phyloP scores from a whole-genome alignment of 1,140 invertebrate species.

The Octopus sinensis region DNA sequence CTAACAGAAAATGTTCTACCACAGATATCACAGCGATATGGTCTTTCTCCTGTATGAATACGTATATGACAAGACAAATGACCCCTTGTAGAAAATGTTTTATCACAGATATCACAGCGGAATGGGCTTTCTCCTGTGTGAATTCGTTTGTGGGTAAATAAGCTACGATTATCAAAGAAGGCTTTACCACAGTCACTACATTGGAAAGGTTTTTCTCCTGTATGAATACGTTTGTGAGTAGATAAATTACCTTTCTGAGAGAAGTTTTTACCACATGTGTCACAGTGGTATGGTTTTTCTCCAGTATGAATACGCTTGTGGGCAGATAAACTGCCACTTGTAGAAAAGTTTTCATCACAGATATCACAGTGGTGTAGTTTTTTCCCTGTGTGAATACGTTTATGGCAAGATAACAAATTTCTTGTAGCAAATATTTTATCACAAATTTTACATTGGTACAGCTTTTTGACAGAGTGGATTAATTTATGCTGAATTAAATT shows the following conservation, averaged over 20 bases:
- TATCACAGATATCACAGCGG: conserved; percentile 15
- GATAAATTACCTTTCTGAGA: not conserved
- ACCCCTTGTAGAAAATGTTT: not conserved
- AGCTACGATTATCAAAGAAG: not conserved
- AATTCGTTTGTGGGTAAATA: not conserved
- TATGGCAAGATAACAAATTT: not conserved
- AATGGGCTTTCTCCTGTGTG: conserved; percentile 18
- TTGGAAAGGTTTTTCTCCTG: conserved; percentile 11
- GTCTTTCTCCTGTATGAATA: conserved; percentile 17
- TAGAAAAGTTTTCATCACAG: conserved; percentile 32
- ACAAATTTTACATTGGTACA: conserved; percentile 16
- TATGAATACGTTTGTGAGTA: not conserved
- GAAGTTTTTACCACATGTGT: conserved; percentile 8
- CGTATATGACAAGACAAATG: not conserved
- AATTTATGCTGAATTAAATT: too few relatives aligned
- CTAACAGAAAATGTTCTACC: conserved; percentile 21
- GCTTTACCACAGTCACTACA: conserved; percentile 1
- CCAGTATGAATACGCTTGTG: conserved; percentile 64
- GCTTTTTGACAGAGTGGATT: not conserved
- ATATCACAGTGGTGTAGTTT: conserved; percentile 22
- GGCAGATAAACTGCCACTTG: conserved; percentile 26
- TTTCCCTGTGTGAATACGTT: not conserved
- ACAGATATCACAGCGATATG: conserved; percentile 23
- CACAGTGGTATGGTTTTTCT: conserved; percentile 15
- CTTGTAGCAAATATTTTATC: conserved; percentile 6